Evolutionary conservation across 2,797 vertebrate species (phyloP).

Genomic region (Hippopotamyrus pictus): DNA sequence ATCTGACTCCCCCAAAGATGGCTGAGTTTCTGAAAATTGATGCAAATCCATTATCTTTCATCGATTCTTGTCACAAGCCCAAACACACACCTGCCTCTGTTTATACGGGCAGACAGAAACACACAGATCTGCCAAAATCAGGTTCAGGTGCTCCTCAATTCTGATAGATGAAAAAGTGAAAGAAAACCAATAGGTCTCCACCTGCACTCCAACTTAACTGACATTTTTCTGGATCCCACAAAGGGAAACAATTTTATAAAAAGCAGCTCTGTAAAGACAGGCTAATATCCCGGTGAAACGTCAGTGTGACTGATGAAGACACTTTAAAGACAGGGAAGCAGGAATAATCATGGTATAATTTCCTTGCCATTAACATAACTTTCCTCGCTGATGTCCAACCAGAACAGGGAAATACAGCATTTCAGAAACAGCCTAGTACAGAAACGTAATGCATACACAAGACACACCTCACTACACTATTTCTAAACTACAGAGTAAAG

Average conservation of each 20-base stretch:
- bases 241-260: neutral
- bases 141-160: neutral
- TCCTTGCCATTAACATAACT: neutral
- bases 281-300: neutral
- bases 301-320: neutral
- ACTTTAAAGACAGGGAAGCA: neutral
- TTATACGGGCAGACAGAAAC: neutral
- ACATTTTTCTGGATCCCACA: neutral
- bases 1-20: neutral
- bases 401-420: neutral
- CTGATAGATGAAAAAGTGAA: neutral
- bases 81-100: neutral
- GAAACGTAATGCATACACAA: neutral
- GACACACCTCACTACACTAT: neutral
- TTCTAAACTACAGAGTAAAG: neutral
- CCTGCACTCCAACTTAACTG: neutral
- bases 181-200: neutral
- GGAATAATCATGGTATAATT: neutral
- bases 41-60: neutral
- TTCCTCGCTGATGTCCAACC: neutral
- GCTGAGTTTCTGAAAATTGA: neutral
- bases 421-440: neutral
- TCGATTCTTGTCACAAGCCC: neutral
- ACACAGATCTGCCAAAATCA: neutral
- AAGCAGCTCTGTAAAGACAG: neutral